These are phyloP conservation scores for Pluvialis apricaria DNA, from an alignment of 2,113 vertebrate species.

Conservation along the genomic window DNA sequence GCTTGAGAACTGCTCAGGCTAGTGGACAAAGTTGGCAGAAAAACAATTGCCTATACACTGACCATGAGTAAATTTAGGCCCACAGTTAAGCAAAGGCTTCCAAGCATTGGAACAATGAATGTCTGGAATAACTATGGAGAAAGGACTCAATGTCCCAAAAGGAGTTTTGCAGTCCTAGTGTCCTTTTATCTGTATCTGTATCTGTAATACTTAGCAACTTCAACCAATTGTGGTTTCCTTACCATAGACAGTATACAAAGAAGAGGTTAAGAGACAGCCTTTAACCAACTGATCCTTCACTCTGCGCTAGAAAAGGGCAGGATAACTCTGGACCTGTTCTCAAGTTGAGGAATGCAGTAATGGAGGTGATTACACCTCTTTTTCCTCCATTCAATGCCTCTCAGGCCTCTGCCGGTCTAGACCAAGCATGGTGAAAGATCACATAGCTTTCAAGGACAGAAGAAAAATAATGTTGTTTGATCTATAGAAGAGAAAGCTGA, in stretches of 20 bases:
- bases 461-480: neutral
- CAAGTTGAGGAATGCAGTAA: neutral
- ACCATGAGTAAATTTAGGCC: neutral
- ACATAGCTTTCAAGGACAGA: neutral
- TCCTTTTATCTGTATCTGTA: neutral
- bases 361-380: neutral
- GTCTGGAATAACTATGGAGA: neutral
- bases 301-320: neutral
- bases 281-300: neutral
- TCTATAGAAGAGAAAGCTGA: neutral
- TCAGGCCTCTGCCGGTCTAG: neutral
- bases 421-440: neutral
- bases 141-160: neutral
- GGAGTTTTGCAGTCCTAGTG: neutral
- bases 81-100: neutral
- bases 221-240: neutral
- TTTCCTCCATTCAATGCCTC: neutral
- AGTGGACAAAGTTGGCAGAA: neutral
- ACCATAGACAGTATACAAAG: neutral
- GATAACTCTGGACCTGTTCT: neutral
- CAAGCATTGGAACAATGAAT: neutral
- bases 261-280: neutral
- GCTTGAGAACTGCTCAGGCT: neutral
- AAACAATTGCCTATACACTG: neutral
- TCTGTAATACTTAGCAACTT: neutral